Conservation (phyloP, 1,140 invertebrate genomes). For the Dreissena rostriformis region DNA sequence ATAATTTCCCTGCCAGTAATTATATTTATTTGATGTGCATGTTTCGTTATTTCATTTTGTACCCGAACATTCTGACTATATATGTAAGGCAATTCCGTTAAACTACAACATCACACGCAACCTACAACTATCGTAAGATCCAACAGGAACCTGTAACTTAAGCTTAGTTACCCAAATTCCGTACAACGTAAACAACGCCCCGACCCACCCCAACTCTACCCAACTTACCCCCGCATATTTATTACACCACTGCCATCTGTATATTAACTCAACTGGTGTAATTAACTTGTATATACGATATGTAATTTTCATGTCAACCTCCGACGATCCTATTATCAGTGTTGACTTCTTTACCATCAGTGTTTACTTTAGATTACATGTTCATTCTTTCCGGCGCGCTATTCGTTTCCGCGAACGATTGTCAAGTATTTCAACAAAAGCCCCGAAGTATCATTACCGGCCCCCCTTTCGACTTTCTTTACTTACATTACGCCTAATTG, state of each 20-base stretch:
- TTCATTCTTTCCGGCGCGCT: neutral
- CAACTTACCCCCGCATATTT: neutral
- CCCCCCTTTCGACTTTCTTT: neutral
- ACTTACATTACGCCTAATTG: neutral
- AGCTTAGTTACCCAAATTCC: too few species aligned
- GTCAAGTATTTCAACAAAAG: neutral
- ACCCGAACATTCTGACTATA: too few species aligned
- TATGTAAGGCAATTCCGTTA: too few species aligned
- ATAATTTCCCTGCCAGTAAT: too few species aligned
- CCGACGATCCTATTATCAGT: neutral
- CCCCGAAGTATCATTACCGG: neutral
- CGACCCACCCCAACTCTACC: neutral
- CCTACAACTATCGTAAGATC: too few species aligned
- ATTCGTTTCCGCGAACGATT: neutral
- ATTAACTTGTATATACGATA: neutral
- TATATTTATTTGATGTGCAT: too few species aligned
- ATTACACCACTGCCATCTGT: neutral
- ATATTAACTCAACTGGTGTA: neutral
- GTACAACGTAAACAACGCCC: neutral
- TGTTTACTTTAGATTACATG: slow-evolving; percentile 13
- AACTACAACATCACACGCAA: too few species aligned
- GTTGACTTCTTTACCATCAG: neutral
- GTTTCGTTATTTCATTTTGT: too few species aligned
- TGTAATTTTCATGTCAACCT: slow-evolving; percentile 1
- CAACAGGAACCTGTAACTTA: too few species aligned